A percentile compares a stretch with the other conserved stretches of the same genome.
Conservation (phyloP, 2,797 vertebrate genomes). For the Ispidina picta region DNA sequence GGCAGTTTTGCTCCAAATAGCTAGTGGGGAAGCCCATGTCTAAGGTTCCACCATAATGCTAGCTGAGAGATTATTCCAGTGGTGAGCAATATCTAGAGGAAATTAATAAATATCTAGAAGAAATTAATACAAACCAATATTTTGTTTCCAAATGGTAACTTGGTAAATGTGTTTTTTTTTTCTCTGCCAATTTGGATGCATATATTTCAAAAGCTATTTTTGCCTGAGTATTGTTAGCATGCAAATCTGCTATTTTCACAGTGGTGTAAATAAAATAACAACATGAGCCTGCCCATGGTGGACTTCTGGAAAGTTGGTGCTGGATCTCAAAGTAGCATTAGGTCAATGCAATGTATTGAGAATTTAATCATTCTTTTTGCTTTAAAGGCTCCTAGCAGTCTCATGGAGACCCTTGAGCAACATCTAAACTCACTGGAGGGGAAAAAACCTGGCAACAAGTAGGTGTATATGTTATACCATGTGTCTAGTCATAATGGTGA, state of each 20-base stretch:
- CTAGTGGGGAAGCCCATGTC: background rate
- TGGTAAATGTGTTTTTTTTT: background rate
- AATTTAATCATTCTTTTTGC: conserved; percentile 53
- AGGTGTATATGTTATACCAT: conserved; percentile 29
- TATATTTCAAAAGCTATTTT: background rate
- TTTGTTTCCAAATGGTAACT: background rate
- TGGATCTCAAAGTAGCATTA: background rate
- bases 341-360: background rate
- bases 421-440: conserved; percentile 98
- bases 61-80: background rate
- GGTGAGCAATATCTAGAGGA: background rate
- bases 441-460: conserved; percentile 92
- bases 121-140: background rate
- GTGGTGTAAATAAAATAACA: background rate
- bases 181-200: background rate
- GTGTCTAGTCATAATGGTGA: background rate
- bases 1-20: background rate
- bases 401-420: conserved; percentile 97
- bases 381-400: conserved; percentile 95
- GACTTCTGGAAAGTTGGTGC: background rate
- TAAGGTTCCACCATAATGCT: background rate
- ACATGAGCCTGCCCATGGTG: background rate
- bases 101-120: background rate
- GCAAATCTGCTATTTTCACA: background rate
- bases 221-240: background rate